A percentile compares a stretch with the other conserved stretches of the same genome.
Evolutionary conservation across 2,888 invertebrate genomes (phyloP).

Genomic region (Iphiclides podalirius): DNA sequence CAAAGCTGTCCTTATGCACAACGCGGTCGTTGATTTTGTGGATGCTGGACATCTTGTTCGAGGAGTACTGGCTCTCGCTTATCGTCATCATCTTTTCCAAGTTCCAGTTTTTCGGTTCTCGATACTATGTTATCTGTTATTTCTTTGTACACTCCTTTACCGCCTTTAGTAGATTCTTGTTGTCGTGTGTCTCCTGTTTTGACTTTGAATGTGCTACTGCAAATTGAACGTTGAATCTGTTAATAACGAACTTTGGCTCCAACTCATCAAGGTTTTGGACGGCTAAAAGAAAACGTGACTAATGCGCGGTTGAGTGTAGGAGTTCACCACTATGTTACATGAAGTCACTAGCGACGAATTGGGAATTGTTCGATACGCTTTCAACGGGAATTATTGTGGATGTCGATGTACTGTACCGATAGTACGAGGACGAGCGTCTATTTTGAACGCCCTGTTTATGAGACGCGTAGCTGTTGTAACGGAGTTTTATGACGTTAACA

Average conservation of each 20-base stretch:
- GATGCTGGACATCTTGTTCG: slow-evolving; percentile 74
- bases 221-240: slow-evolving; percentile 23
- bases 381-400: background rate
- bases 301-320: too few species aligned
- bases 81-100: slow-evolving; percentile 73
- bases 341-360: slow-evolving; percentile 3
- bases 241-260: slow-evolving; percentile 28
- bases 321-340: background rate
- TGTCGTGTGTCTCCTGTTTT: slow-evolving; percentile 9
- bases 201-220: slow-evolving; percentile 23
- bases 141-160: slow-evolving; percentile 21
- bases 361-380: background rate
- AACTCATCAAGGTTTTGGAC: slow-evolving; percentile 30
- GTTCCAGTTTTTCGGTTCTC: slow-evolving; percentile 30
- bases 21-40: slow-evolving; percentile 73
- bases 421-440: background rate
- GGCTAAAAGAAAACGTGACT: slow-evolving; percentile 33
- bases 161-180: too few species aligned
- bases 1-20: slow-evolving; percentile 68
- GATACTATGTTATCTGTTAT: too few species aligned
- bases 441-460: slow-evolving; percentile 8
- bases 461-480: slow-evolving; percentile 5
- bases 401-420: too few species aligned
- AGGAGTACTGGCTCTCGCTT: slow-evolving; percentile 75
- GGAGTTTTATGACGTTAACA: slow-evolving; percentile 15